These are phyloP conservation scores for Bucco capensis DNA, from an alignment of 2,113 vertebrate species.

Conservation along the genomic window DNA sequence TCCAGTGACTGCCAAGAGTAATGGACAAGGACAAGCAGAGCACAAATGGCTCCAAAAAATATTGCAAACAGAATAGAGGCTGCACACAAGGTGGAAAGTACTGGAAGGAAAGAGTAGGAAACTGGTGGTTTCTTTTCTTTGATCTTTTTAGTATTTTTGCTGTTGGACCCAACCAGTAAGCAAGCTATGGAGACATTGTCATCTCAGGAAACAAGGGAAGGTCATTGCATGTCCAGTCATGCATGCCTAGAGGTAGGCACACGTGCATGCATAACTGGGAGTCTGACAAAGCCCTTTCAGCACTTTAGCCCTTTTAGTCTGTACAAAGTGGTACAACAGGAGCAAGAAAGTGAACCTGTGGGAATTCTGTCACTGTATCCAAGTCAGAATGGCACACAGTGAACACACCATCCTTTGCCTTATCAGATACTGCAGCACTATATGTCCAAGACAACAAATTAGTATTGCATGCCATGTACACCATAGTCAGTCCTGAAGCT, in stretches of 20 bases:
- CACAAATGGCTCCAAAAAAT: fast-evolving
- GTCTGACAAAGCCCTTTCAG: background rate
- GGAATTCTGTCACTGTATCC: background rate
- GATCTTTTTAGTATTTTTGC: fast-evolving
- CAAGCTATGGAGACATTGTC: background rate
- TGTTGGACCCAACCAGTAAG: background rate
- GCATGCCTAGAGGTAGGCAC: background rate
- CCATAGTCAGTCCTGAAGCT: too few species aligned
- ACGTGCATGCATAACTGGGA: too few species aligned
- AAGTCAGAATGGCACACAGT: too few species aligned
- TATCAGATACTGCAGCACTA: background rate
- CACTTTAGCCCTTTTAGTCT: background rate
- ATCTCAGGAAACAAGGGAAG: background rate
- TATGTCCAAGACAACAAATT: background rate
- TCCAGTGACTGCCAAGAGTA: fast-evolving
- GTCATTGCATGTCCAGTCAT: background rate
- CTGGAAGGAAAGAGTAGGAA: background rate
- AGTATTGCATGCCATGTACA: too few species aligned
- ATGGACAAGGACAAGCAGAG: background rate
- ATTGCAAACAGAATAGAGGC: too few species aligned
- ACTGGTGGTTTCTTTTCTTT: background rate
- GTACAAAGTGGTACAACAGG: background rate
- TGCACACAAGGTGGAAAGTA: background rate
- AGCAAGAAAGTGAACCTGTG: background rate
- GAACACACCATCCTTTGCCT: background rate